These are phyloP conservation scores for Hemichromis elongatus DNA, from an alignment of 2,113 vertebrate species.

Conservation along the genomic window DNA sequence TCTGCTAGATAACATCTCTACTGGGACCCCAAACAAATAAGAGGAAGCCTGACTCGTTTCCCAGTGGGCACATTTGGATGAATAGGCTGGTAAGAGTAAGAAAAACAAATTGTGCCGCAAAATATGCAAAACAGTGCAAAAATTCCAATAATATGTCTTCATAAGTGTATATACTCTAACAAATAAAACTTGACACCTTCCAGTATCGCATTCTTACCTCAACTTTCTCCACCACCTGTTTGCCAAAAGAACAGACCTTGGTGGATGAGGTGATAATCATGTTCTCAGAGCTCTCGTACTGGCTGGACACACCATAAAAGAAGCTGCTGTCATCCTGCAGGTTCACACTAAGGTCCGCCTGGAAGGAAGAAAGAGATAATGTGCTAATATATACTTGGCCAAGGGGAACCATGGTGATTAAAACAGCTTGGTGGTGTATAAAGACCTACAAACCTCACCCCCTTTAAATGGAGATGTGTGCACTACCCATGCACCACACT, in stretches of 20 bases:
- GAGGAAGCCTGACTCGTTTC: background rate
- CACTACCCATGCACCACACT: background rate
- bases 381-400: background rate
- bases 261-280: constrained; percentile 96
- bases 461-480: background rate
- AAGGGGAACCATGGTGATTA: background rate
- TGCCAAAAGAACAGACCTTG: constrained; percentile 96
- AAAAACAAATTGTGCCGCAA: background rate
- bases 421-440: background rate
- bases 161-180: background rate
- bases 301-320: constrained; percentile 94
- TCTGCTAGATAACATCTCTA: background rate
- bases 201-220: constrained; percentile 75
- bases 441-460: background rate
- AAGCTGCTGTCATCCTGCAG: constrained; percentile 87
- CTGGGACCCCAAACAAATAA: background rate
- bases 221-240: constrained; percentile 96
- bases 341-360: constrained; percentile 91
- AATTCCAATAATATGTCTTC: background rate
- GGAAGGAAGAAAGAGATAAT: background rate
- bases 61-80: background rate
- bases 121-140: background rate
- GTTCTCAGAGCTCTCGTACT: constrained; percentile 91
- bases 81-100: background rate
- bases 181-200: background rate